These are phyloP conservation scores for Chionis minor DNA, from an alignment of 2,113 vertebrate species.

Conservation along the genomic window DNA sequence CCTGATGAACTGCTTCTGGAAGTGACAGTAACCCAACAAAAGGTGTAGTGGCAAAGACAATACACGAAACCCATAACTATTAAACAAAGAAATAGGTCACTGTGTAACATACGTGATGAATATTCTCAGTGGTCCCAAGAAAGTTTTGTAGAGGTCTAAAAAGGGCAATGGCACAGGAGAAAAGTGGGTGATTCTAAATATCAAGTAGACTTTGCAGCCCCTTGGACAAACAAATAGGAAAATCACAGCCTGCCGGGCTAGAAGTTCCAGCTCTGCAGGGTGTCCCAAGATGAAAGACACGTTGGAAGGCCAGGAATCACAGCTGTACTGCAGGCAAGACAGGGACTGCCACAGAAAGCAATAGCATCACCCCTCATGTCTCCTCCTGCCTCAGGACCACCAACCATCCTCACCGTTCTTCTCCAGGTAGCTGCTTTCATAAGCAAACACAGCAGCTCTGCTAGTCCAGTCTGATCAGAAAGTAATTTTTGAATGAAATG, in stretches of 20 bases:
- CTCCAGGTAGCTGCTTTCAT: not conserved
- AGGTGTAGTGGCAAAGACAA: not conserved
- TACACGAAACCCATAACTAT: not conserved
- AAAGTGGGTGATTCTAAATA: not conserved
- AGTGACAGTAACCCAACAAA: not conserved
- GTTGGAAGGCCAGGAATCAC: not conserved
- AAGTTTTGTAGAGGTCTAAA: not conserved
- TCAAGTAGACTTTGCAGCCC: not conserved
- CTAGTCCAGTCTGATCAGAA: not conserved
- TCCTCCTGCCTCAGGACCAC: not conserved
- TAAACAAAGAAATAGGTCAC: not conserved
- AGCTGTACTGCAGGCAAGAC: not conserved
- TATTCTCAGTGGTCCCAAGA: not conserved
- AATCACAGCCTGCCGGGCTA: not conserved
- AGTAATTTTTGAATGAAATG: not conserved
- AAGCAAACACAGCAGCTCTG: not conserved
- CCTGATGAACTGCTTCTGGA: not conserved
- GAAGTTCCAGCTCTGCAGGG: not conserved
- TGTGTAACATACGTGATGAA: not conserved
- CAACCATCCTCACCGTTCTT: not conserved
- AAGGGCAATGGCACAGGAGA: not conserved
- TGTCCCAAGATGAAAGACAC: fast-evolving
- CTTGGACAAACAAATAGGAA: not conserved
- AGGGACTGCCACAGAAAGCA: not conserved
- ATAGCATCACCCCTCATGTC: fast-evolving